Percentiles rank a stretch among this genome's conserved stretches.
Conservation (phyloP, 1,140 invertebrate species). For the Aphaenogaster ashmeadi region DNA sequence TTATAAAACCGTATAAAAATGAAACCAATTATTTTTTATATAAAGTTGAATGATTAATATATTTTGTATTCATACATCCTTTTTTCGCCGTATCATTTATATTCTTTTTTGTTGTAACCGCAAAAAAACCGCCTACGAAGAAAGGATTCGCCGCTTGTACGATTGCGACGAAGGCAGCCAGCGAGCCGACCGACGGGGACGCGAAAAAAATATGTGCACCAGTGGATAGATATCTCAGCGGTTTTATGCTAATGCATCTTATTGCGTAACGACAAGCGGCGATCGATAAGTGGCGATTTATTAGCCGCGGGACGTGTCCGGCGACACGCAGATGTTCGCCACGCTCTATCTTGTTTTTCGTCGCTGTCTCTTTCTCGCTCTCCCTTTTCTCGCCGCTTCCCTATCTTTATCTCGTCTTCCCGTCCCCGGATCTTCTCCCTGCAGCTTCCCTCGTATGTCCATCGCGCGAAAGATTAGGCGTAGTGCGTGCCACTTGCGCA, state of each 20-base stretch:
- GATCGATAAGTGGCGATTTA: constrained; percentile 62
- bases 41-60: constrained; percentile 8
- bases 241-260: constrained; percentile 60
- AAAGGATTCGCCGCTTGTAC: background rate
- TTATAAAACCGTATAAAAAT: background rate
- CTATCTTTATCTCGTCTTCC: background rate
- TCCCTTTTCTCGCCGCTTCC: constrained; percentile 4
- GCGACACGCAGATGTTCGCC: constrained; percentile 62
- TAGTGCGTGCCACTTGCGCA: constrained; percentile 49
- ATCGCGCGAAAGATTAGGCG: constrained; percentile 54
- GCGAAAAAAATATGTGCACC: constrained; percentile 55
- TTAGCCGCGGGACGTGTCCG: constrained; percentile 50
- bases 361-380: constrained; percentile 5
- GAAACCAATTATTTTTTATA: background rate
- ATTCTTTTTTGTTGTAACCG: constrained; percentile 15
- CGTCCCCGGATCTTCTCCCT: constrained; percentile 18
- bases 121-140: background rate
- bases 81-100: background rate
- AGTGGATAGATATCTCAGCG: constrained; percentile 54
- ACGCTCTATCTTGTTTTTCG: constrained; percentile 51
- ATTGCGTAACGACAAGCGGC: constrained; percentile 63
- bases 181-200: constrained; percentile 39
- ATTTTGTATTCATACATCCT: background rate
- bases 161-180: constrained; percentile 11
- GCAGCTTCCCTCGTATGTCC: constrained; percentile 23